Conservation (phyloP, 2,113 vertebrate species). For the Forbesichthys papilliferus region DNA sequence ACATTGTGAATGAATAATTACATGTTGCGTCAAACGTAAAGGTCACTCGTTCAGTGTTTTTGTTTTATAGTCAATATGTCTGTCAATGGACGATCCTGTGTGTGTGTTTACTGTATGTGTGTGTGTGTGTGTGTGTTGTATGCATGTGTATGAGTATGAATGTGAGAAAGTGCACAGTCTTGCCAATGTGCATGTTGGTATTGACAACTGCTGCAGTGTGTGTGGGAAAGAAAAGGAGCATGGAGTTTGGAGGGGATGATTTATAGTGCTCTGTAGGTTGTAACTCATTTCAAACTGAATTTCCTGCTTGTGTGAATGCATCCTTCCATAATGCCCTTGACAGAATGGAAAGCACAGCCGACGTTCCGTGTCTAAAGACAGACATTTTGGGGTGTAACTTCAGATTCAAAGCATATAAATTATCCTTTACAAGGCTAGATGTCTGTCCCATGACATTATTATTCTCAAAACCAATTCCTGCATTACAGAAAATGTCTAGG, state of each 20-base stretch:
- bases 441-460: conserved; percentile 40
- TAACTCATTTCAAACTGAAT: conserved; percentile 72
- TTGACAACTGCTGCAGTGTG: conserved; percentile 27
- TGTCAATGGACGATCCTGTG: neutral
- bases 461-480: conserved; percentile 32
- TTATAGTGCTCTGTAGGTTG: conserved; percentile 64
- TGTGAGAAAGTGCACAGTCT: conserved; percentile 7
- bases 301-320: conserved; percentile 65
- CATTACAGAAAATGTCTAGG: conserved; percentile 32
- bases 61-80: neutral
- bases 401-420: conserved; percentile 63
- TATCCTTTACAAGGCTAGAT: conserved; percentile 48
- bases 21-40: conserved; percentile 12
- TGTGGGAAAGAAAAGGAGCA: conserved; percentile 28
- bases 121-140: too few relatives aligned
- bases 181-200: conserved; percentile 17
- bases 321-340: conserved; percentile 70
- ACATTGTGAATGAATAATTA: conserved; percentile 53
- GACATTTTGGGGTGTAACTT: conserved; percentile 58
- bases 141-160: conserved; percentile 7
- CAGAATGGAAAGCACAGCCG: conserved; percentile 67
- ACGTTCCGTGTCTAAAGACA: conserved; percentile 68
- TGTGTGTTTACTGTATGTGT: neutral
- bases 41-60: conserved; percentile 11
- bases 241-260: conserved; percentile 55